Conservation (phyloP, 1,140 invertebrate genomes). For the Neodiprion fabricii region DNA sequence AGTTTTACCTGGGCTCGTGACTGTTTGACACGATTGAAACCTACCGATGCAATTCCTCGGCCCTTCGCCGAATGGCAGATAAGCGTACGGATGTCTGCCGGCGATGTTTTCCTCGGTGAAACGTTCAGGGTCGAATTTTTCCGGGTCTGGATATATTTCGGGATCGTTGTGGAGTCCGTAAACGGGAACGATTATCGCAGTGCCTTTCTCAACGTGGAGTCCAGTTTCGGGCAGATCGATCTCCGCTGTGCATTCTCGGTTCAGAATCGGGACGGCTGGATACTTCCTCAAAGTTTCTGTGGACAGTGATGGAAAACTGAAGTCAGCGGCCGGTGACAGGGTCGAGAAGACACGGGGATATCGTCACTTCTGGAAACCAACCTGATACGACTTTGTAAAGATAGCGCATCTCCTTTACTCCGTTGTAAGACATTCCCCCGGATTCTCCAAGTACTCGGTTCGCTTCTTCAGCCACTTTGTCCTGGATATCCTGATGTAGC, state of each 20-base stretch:
- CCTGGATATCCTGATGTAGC: constrained; percentile 38
- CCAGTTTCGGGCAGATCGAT: constrained; percentile 60
- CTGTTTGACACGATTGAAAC: background rate
- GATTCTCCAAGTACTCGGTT: constrained; percentile 25
- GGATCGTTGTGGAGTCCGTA: constrained; percentile 69
- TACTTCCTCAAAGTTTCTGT: constrained; percentile 65
- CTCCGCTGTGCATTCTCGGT: constrained; percentile 59
- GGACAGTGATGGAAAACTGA: constrained; percentile 16
- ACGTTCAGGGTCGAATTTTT: constrained; percentile 71
- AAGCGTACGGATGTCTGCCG: constrained; percentile 49
- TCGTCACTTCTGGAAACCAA: constrained; percentile 16
- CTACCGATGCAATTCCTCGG: constrained; percentile 63
- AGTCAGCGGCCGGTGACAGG: no score
- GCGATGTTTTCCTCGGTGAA: constrained; percentile 63
- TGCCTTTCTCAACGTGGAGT: constrained; percentile 56
- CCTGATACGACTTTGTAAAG: constrained; percentile 31
- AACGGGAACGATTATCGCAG: constrained; percentile 59
- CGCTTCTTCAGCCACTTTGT: constrained; percentile 36
- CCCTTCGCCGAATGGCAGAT: constrained; percentile 66
- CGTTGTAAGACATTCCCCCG: constrained; percentile 22
- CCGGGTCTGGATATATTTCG: constrained; percentile 67
- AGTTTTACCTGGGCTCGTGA: no score
- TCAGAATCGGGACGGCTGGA: constrained; percentile 60
- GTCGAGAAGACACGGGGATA: background rate
- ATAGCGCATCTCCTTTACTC: constrained; percentile 32